Conservation (phyloP, 2,797 vertebrate genomes). For the Emydoidea blandingii region DNA sequence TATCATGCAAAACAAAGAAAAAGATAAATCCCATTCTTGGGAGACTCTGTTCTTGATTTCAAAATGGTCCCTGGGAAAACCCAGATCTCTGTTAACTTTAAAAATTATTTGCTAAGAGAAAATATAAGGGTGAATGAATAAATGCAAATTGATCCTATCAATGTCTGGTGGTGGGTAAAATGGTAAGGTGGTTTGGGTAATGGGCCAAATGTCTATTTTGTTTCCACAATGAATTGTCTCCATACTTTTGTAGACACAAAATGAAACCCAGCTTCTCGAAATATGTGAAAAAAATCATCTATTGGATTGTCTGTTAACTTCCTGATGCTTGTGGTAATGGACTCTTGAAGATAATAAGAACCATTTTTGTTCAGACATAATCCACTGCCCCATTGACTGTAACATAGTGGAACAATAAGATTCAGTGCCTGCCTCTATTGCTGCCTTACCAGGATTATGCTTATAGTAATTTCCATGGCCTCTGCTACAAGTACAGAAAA, state of each 20-base stretch:
- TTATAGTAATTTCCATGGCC: neutral
- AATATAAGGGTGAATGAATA: neutral
- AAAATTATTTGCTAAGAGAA: neutral
- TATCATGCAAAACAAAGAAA: neutral
- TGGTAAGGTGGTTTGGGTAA: neutral
- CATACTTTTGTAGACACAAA: neutral
- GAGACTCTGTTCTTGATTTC: neutral
- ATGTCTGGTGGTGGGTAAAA: neutral
- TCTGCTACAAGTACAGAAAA: neutral
- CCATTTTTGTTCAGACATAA: neutral
- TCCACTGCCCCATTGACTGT: neutral
- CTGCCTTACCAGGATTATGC: neutral
- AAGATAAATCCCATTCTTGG: neutral
- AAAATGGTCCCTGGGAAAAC: neutral
- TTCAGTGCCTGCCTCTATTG: neutral
- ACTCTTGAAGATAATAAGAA: neutral
- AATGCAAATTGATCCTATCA: neutral
- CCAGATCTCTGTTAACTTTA: neutral
- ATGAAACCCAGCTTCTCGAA: neutral
- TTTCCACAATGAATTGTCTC: neutral
- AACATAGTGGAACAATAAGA: fast-evolving
- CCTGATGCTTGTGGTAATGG: neutral
- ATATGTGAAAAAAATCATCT: neutral
- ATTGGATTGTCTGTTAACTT: neutral
- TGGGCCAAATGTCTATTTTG: neutral